Base-by-base conservation (phyloP, 2,797 vertebrate genomes). In the Rhabdomys pumilio region DNA sequence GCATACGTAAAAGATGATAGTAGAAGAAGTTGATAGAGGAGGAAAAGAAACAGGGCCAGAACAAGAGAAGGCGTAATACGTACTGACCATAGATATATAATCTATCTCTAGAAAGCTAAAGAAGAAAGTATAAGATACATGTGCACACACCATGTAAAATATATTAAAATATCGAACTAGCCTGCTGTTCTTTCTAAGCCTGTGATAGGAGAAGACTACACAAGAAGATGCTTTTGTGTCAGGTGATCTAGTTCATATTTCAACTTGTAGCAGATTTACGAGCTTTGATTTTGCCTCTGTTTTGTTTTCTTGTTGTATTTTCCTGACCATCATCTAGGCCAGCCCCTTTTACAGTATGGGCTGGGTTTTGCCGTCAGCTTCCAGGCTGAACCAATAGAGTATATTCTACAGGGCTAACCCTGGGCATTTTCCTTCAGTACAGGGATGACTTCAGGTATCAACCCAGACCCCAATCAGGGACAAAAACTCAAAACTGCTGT, bases 151-250 rank as follows among this genome's bases (percentile, higher is more conserved):
- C 12, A 12, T 80, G 81, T 19, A 84, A 77, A 84, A 73, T 22
- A 89, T 17, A 79, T 75, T 82, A 19, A 88, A 90, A 89, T 53
- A 86, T 7, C 82, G 47, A 94, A 91, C 72, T 76, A 65, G 75
- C 6, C 73, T 50, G 11, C 31, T 85, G 15, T 17, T 17, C 85
- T 50, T 93, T n/a, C 67, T 81, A 89, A 90, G 81, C 91, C 73
- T 88, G 38, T 57, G 53, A 31, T 24, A 47, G 38, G 9, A 90
- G n/a, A 73, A 92, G 93, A 92, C 1, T 63, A 69, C 47, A 38
- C n/a, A 26, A n/a, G 53, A 72, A 93, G 22, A 91, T 31, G 47
- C 22, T 93, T 80, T 4, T 31, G 13, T 81, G 15, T 81, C 44
- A 34, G 17, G 15, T 53, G 87, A 82, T 44, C 75, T 61, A 67